Evolutionary conservation across 2,797 vertebrate species (phyloP).

Genomic region (Coregonus suidteri): DNA sequence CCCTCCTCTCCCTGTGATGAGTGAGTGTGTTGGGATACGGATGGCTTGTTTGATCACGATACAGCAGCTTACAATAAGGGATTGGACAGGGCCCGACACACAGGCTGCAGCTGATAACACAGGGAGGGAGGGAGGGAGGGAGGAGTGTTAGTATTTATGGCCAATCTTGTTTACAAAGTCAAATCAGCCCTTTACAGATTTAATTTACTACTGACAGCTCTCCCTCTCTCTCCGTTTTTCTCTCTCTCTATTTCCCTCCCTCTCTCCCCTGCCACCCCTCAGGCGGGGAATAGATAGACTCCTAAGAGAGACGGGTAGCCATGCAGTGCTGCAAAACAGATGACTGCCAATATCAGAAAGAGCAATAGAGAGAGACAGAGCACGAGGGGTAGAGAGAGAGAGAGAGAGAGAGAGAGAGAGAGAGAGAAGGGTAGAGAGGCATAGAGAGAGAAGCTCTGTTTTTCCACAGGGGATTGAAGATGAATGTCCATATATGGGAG

Average conservation of each 20-base stretch:
- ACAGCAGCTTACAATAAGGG: conserved; percentile 48
- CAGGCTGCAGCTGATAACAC: conserved; percentile 6
- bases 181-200: conserved; percentile 69
- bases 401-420: neutral
- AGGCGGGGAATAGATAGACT: conserved; percentile 60
- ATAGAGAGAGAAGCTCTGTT: too few species aligned
- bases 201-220: conserved; percentile 64
- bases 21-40: conserved; percentile 43
- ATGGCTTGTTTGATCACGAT: conserved; percentile 50
- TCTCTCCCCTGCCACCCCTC: conserved; percentile 39
- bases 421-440: neutral
- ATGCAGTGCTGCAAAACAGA: conserved; percentile 15
- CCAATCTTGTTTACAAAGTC: conserved; percentile 73
- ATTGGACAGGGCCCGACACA: conserved; percentile 42
- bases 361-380: neutral
- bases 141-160: conserved; percentile 61
- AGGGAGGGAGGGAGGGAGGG: conserved; percentile 16
- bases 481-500: neutral
- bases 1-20: conserved; percentile 19
- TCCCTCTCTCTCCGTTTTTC: conserved; percentile 25
- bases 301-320: conserved; percentile 41
- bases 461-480: neutral
- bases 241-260: conserved; percentile 26
- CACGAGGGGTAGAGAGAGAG: neutral
- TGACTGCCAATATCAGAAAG: neutral